Evolutionary conservation across 2,797 vertebrate species (phyloP).

Genomic region (Sebastes steindachneri): DNA sequence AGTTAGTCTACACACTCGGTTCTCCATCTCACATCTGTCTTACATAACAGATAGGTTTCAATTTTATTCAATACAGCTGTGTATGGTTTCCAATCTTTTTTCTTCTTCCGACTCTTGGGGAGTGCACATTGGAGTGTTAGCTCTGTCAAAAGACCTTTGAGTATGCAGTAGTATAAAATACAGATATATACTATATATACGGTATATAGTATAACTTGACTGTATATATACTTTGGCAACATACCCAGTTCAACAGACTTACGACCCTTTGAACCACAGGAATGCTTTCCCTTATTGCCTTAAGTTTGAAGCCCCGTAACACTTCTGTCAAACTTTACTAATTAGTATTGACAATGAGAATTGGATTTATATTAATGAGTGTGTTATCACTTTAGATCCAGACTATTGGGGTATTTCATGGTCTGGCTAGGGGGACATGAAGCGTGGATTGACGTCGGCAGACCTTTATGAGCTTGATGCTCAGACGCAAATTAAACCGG

Average conservation of each 20-base stretch:
- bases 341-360: slow-evolving; percentile 78
- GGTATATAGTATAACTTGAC: background rate
- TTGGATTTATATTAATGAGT: slow-evolving; percentile 75
- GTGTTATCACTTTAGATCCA: slow-evolving; percentile 73
- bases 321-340: slow-evolving; percentile 73
- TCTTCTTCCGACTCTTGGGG: background rate
- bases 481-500: slow-evolving; percentile 29
- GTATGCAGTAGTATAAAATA: background rate
- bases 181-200: too few species aligned
- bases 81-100: background rate
- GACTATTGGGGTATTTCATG: slow-evolving; percentile 76
- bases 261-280: background rate
- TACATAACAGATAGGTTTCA: background rate
- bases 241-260: background rate
- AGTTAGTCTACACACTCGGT: background rate
- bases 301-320: slow-evolving; percentile 59
- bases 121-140: background rate
- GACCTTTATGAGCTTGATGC: slow-evolving; percentile 51
- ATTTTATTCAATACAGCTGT: background rate
- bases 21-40: background rate
- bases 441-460: slow-evolving; percentile 78
- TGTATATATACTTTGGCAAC: background rate
- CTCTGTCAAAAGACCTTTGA: background rate
- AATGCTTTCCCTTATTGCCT: slow-evolving; percentile 15
- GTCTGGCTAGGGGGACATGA: slow-evolving; percentile 83